phyloP scores from a whole-genome alignment of 2,797 vertebrate species.

The Sparus aurata region DNA sequence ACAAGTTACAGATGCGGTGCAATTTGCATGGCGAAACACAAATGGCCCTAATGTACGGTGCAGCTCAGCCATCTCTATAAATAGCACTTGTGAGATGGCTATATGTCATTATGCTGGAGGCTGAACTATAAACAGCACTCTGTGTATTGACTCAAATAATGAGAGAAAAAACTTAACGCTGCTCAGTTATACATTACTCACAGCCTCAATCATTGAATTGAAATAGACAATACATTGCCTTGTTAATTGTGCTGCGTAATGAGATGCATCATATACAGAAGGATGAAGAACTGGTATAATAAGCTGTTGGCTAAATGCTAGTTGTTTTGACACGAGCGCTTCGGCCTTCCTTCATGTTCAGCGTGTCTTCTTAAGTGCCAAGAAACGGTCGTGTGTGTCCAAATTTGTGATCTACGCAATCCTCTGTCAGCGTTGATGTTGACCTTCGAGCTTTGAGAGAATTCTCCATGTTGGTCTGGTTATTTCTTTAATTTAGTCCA shows the following conservation, averaged over 20 bases:
- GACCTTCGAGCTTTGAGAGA: background rate
- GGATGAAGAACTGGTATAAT: constrained; percentile 29
- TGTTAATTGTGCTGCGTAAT: constrained; percentile 12
- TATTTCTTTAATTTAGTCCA: constrained; percentile 5
- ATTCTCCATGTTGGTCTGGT: constrained; percentile 1
- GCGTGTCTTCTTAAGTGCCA: background rate
- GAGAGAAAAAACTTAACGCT: constrained; percentile 30
- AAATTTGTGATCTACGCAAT: background rate
- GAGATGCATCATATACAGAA: constrained; percentile 24
- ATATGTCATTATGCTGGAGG: constrained; percentile 15
- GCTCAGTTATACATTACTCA: constrained; percentile 27
- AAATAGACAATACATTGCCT: constrained; percentile 29
- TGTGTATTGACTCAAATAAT: constrained; percentile 40
- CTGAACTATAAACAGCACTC: constrained; percentile 33
- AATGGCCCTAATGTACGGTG: constrained; percentile 5
- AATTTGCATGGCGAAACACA: constrained; percentile 32
- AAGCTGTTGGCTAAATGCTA: constrained; percentile 27
- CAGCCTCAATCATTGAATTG: constrained; percentile 41
- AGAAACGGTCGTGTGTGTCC: background rate
- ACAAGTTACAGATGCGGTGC: constrained; percentile 46
- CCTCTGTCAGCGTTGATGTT: background rate
- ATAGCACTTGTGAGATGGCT: constrained; percentile 1
- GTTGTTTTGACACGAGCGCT: constrained; percentile 1
- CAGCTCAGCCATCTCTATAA: constrained; percentile 2
- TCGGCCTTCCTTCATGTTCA: constrained; percentile 5